phyloP scores from a whole-genome alignment of 1,140 invertebrate genomes.

The Drosophila ercepeae region DNA sequence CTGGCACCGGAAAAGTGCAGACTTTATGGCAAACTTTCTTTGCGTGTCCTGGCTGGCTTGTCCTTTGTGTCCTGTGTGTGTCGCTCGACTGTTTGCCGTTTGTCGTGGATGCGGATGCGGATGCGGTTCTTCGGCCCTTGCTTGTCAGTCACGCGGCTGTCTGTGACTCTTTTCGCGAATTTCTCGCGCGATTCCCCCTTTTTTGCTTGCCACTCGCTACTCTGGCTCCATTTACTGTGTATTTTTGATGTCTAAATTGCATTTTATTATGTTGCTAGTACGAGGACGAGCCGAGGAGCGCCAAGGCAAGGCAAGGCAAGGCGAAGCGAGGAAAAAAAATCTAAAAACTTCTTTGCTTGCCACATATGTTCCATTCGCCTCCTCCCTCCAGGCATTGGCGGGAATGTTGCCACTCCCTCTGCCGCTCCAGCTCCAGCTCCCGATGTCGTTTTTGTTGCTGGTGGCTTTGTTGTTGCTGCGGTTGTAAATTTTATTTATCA shows the following conservation, averaged over 20 bases:
- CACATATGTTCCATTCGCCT: constrained; percentile 50
- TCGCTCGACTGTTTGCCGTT: constrained; percentile 32
- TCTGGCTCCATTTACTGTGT: constrained; percentile 74
- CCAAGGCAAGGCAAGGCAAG: constrained; percentile 7
- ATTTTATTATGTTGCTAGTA: constrained; percentile 78
- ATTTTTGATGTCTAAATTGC: constrained; percentile 82
- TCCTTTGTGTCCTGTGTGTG: constrained; percentile 42
- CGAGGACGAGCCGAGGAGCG: too few relatives aligned
- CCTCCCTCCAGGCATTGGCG: background rate
- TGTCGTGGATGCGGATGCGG: constrained; percentile 24
- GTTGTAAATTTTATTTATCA: constrained; percentile 83
- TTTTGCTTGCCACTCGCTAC: constrained; percentile 43
- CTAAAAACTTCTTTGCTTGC: constrained; percentile 39
- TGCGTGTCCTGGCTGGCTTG: constrained; percentile 1
- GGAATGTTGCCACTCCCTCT: background rate
- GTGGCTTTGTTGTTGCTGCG: constrained; percentile 67
- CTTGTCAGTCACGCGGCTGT: constrained; percentile 67
- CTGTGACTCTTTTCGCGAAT: constrained; percentile 44
- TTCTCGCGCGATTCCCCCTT: background rate
- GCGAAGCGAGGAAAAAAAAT: background rate
- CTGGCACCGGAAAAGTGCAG: background rate
- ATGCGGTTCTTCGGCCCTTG: constrained; percentile 50
- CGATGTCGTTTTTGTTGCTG: constrained; percentile 29
- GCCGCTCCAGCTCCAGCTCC: background rate
- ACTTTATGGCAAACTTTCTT: constrained; percentile 35